Base-by-base conservation (phyloP, 1,140 invertebrate genomes). In the Eumeta japonica region DNA sequence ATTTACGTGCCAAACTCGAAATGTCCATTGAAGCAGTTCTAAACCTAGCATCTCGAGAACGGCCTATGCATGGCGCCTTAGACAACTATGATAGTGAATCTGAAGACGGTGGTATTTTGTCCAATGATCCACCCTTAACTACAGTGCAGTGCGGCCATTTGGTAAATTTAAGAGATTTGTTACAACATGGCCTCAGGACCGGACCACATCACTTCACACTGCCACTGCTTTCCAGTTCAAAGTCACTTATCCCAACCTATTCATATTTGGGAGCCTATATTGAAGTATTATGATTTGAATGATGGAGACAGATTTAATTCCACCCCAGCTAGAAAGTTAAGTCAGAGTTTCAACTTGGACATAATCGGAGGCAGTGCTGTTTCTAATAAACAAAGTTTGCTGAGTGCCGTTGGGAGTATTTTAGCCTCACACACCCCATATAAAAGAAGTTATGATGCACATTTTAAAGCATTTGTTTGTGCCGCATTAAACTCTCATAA, bases 391-490 rank as follows among this genome's bases (percentile, higher is more conserved):
- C 94, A 94, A 67, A 89, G 88, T 51, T 80, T 99, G 46, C 74
- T 99, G 16, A 88, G 89, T 49, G 86, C 89, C 28, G 92, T 99
- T 49, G 93, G 94, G 18, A 93, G 89, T 48, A 95, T 99, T 37
- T 83, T 97, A 32, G 81, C 87, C 13, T 89, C 90, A 13, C 97
- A 99, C 75, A 84, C 83, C 10, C 88, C 87, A 1, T 92, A 97
- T 43, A 97, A 97, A 67, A 81, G 95, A 58, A 95, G 91, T 56
- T 88, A 85, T 48, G 95, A 99, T 77, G 91, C 95, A 3, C 94
- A 97, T 75, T 98, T 98, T 61, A 99, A 99, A 77, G 95, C 96
- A 12, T 97, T 99, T 64, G 83, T 99, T 31, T 98, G 93, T 75
- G 86, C 92, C 34, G 95, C 89, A 31, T 77, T 99, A 13, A 99